Base-by-base conservation (phyloP, 2,888 invertebrate genomes). In the Nasonia oneida region DNA sequence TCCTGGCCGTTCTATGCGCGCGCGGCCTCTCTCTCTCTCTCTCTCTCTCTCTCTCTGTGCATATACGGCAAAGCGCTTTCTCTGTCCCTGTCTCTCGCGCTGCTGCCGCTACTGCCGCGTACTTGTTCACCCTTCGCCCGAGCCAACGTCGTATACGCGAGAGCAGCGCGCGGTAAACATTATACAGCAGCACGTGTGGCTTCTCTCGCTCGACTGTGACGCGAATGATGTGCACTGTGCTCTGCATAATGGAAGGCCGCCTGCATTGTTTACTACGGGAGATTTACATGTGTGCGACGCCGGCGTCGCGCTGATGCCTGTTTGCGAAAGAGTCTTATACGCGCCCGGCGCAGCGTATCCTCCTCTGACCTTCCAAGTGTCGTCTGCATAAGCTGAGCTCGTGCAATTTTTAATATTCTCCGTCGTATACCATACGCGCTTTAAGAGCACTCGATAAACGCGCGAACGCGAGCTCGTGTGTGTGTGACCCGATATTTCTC, bases 241-340 rank as follows among this genome's bases (percentile, higher is more conserved):
- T 50, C 18, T 64, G 78, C 78, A 78, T 78, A 78, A 78, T 78
- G 64, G 78, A 78, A 64, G 23, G 78, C 33, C 67, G 67, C 67
- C 14, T 33, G 67, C 67, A 67, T 67, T 67, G 67, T 67, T 67
- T 67, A 67, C 67, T 33, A 67, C 33, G 29, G 29, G 67, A 29
- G 33, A 67, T 67, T 67, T 67, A 67, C 67, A 67, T 67, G 67
- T 67, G 67, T 67, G 67, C 33, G 33, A 8, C 57, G n/a, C 0
- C 57, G 53, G 15, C 4, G 64, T 29, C 29, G 29, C 29, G 4
- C 37, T 12, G 23, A 29, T 33, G 33, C 67, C 33, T 67, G 29
- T 67, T 67, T 67, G 67, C 67, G 3, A 14, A 67, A 67, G 29
- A 67, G 67, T 67, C 67, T 67, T 67, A 67, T 3, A 14, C 29